Evolutionary conservation across 2,888 invertebrate species (phyloP), one percentile per base, ranked within the genome.

Genomic region (Stenotaenia linearis): DNA sequence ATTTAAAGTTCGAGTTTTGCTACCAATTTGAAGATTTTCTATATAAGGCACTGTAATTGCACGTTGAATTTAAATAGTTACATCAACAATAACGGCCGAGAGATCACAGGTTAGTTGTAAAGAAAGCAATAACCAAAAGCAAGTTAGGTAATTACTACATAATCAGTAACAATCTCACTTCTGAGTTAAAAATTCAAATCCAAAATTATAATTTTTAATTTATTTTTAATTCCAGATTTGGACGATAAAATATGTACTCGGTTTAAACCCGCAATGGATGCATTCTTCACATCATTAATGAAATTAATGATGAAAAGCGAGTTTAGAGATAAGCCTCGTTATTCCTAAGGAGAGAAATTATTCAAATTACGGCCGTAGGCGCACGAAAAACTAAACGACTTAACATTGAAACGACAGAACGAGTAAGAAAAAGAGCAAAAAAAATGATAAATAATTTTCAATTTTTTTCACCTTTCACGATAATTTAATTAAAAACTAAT

Each of bases 211-310:
- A 50, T 50, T 50, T 50, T 18, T 50, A 50, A 50, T 50, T 50
- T 50, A 50, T 21, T 50, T 50, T 50, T 21, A 50, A 18, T n/a
- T 50, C 50, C 21, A 69, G 69, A 69, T 69, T 28, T 28, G 9
- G 12, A 23, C n/a, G 69, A 69, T 69, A 69, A 69, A 69, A 69
- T 28, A 25, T 10, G n/a, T 12, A 45, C 7, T 9, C 7, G 18
- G 7, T 18, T 12, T 12, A 40, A 50, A 50, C n/a, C 10, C 0
- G 1, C 18, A 18, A n/a, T n/a, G 21, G 50, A 50, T 69, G 25
- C 69, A 69, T 69, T 69, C 69, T 69, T 69, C 69, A 69, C 69
- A 69, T 69, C 69, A 69, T 69, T 69, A 69, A 23, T 69, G 69
- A 69, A 69, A 69, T 69, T 69, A 69, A 69, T 69, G 69, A 69